Base-by-base conservation (phyloP, 1,140 invertebrate species). In the Bombus huntii region DNA sequence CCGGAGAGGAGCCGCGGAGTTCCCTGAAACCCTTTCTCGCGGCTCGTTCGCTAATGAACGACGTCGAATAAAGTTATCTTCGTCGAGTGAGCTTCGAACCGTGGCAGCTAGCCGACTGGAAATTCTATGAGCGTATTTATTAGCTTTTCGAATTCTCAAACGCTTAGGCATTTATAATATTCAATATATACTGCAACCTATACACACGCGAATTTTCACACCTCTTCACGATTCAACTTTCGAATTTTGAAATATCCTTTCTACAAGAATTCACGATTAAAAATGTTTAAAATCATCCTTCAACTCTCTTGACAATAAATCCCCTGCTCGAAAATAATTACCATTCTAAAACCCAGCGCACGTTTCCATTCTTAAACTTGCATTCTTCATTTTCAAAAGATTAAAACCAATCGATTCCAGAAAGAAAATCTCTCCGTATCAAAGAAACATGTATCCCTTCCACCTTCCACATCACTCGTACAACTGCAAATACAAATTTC, bases 1-100 rank as follows among this genome's bases (percentile, higher is more conserved):
- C 92, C 83, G 82, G 82, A 81, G 83, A 84, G 75, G n/a, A 59
- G 65, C 82, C 76, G 72, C 81, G 72, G 81, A 83, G 81, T 84
- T 84, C n/a, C 53, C 37, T 84, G 75, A 65, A 59, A 84, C 75
- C 75, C 75, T 78, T 84, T 78, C 82, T 84, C 73, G 82, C 75
- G 37, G 62, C 62, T 79, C 42, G 74, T 22, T 47, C 73, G 34
- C 74, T 84, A 84, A 84, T 84, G 75, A 84, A 84, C 82, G 47
- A 42, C 82, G 75, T 84, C 82, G 82, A 78, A 84, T 84, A 84
- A 84, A 84, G 82, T 84, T 84, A 78, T 84, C 76, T 75, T 79
- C 31, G 66, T 76, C 72, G 81, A 83, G 47, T 31, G n/a, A 15
- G 81, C 59, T 34, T 25, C 13, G 65, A 53, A 39, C 18, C 65